Conservation (phyloP, 2,888 invertebrate genomes). For the Gortyna flavago region DNA sequence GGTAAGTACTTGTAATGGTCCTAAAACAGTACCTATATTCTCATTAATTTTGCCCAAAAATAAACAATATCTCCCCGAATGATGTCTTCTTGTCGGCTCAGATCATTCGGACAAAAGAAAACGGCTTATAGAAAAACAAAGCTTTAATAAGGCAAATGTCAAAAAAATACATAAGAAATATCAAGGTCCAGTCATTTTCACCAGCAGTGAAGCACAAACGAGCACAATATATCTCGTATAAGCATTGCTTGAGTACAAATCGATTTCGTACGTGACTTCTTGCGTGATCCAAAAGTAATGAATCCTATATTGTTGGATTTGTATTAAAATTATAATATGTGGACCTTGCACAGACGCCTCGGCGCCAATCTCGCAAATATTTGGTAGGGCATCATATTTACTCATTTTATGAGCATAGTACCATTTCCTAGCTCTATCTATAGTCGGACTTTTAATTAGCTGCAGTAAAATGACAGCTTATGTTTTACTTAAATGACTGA, state of each 20-base stretch:
- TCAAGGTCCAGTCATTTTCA: conserved; percentile 8
- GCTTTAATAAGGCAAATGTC: neutral
- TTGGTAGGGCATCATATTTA: neutral
- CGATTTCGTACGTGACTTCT: conserved; percentile 56
- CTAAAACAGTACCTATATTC: neutral
- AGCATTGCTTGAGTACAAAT: conserved; percentile 53
- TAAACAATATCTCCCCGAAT: neutral
- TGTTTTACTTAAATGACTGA: too few relatives aligned
- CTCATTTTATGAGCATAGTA: neutral
- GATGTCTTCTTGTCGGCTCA: too few relatives aligned
- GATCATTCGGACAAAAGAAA: neutral
- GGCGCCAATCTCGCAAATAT: conserved; percentile 27
- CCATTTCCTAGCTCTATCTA: neutral
- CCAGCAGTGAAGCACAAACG: conserved; percentile 7
- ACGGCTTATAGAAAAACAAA: neutral
- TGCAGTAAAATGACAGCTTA: too few relatives aligned
- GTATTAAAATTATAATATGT: conserved; percentile 32
- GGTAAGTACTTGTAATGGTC: conserved; percentile 12
- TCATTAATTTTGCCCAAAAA: neutral
- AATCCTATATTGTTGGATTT: conserved; percentile 33
- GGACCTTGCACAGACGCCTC: conserved; percentile 32
- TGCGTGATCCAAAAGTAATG: conserved; percentile 40
- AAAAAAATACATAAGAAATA: conserved; percentile 26
- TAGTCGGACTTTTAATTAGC: too few relatives aligned
- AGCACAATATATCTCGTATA: conserved; percentile 35